phyloP scores from a whole-genome alignment of 2,888 invertebrate species.

The Plutella xylostella region DNA sequence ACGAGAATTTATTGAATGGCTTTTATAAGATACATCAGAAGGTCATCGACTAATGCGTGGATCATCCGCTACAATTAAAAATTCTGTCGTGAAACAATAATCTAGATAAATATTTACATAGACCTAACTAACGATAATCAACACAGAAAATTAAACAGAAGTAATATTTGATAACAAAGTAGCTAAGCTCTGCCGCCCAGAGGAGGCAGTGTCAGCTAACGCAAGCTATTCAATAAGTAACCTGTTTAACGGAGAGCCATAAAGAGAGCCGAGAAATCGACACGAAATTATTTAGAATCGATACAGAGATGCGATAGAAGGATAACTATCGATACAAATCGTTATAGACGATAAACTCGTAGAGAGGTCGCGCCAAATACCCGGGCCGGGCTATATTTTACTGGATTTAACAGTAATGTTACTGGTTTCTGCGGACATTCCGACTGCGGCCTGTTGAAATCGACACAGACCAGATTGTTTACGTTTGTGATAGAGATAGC shows the following conservation, averaged over 20 bases:
- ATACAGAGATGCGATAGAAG: conserved; percentile 14
- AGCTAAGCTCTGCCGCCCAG: too few relatives aligned
- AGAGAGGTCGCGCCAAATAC: conserved; percentile 35
- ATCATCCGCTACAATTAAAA: too few relatives aligned
- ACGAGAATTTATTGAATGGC: background rate
- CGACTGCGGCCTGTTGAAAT: conserved; percentile 44
- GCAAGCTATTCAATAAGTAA: background rate
- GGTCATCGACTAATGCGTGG: too few relatives aligned
- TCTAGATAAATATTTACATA: too few relatives aligned
- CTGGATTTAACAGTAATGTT: conserved; percentile 30
- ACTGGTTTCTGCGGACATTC: conserved; percentile 22
- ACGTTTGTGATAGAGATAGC: conserved; percentile 61
- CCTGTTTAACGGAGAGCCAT: background rate
- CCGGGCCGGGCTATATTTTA: conserved; percentile 27
- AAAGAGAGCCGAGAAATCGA: conserved; percentile 17
- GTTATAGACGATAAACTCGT: background rate
- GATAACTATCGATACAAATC: background rate
- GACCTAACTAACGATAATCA: too few relatives aligned
- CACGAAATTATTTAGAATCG: conserved; percentile 28
- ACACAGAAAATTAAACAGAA: too few relatives aligned
- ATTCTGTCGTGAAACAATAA: too few relatives aligned
- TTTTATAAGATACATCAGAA: background rate
- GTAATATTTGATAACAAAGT: too few relatives aligned
- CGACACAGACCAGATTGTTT: conserved; percentile 58
- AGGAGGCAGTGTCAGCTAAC: background rate